A percentile compares a stretch with the other conserved stretches of the same genome.
Conservation (phyloP, 2,797 vertebrate species). For the Poeciliopsis presidionis region DNA sequence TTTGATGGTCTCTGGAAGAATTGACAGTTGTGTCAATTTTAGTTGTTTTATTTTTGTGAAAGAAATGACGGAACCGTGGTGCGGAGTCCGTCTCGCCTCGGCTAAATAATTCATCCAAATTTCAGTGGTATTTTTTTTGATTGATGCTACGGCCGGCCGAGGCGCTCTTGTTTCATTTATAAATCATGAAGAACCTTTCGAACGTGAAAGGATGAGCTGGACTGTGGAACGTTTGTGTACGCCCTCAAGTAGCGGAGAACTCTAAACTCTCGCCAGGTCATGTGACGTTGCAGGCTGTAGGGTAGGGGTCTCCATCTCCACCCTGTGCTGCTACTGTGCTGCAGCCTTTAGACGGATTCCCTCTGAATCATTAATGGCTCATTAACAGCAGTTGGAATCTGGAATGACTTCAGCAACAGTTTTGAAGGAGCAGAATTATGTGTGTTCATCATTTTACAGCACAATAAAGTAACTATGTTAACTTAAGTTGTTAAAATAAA, state of each 20-base stretch:
- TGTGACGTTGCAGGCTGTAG: background rate
- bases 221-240: background rate
- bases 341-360: background rate
- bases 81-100: background rate
- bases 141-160: background rate
- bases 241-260: background rate
- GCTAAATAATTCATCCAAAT: background rate
- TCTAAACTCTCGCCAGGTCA: background rate
- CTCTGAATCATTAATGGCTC: background rate
- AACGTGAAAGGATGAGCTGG: background rate
- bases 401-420: background rate
- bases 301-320: background rate
- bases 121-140: background rate
- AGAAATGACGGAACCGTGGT: background rate
- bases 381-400: background rate
- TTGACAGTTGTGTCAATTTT: background rate
- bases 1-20: conserved; percentile 19
- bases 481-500: too few relatives aligned
- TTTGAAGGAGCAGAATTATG: background rate
- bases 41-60: background rate
- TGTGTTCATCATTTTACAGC: too few relatives aligned
- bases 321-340: background rate
- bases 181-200: background rate
- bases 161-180: background rate
- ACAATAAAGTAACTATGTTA: too few relatives aligned